phyloP scores from a whole-genome alignment of 1,140 invertebrate species.

The Cydia amplana region DNA sequence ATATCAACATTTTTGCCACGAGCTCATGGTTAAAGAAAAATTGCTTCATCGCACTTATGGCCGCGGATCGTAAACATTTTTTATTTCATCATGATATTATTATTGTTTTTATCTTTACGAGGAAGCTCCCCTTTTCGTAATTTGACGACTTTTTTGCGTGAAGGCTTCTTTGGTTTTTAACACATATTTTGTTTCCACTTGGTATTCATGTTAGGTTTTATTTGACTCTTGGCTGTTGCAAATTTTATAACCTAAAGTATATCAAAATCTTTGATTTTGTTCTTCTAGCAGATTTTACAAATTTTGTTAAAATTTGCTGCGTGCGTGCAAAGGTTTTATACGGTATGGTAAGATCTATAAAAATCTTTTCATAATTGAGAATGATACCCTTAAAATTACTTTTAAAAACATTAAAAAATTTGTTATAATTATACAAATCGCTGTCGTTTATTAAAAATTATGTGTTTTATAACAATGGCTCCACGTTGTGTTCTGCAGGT shows the following conservation, averaged over 20 bases:
- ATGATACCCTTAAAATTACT: neutral
- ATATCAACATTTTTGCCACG: conserved; percentile 32
- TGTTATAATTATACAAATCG: neutral
- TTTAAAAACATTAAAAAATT: neutral
- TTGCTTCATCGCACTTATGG: conserved; percentile 56
- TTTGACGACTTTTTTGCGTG: conserved; percentile 30
- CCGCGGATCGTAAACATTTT: conserved; percentile 56
- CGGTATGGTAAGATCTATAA: no score
- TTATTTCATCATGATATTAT: conserved; percentile 55
- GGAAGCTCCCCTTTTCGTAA: conserved; percentile 12
- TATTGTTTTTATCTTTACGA: conserved; percentile 52
- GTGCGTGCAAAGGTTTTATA: no score
- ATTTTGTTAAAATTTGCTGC: no score
- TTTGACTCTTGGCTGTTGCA: neutral
- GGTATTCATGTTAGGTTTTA: neutral
- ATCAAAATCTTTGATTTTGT: no score
- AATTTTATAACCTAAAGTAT: no score
- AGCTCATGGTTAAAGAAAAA: conserved; percentile 54
- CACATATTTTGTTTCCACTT: conserved; percentile 4
- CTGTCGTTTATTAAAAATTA: neutral
- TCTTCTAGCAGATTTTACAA: no score
- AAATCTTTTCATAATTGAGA: no score
- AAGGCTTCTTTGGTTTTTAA: neutral
- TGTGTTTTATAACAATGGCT: neutral
- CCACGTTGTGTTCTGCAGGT: conserved; percentile 4